Base-by-base conservation (phyloP, 37 sponge, comb jelly and placozoan species). In the Tethya wilhelma region DNA sequence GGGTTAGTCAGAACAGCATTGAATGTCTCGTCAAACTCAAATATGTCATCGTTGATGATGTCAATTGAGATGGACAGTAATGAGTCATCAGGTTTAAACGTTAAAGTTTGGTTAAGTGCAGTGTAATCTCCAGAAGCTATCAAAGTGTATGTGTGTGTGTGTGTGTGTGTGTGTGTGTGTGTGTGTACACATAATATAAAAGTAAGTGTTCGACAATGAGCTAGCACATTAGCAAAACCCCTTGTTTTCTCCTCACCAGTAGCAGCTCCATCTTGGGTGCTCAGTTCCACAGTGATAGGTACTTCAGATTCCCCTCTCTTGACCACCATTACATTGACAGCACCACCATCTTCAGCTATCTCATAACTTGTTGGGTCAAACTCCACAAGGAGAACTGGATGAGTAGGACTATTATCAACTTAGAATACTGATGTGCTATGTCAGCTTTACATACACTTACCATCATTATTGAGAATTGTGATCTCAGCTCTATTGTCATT, bases 311-410 rank as follows among this genome's bases (percentile, higher is more conserved):
- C 22, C 38, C 44, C 70, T 22, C 42, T 31, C 49, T 36, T 79
- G 8, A 73, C 74, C 0, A 82, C n/a, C 12, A 9, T 62, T 14
- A 82, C 8, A 2, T 31, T 45, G 22, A 29, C 63, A 53, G 4
- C 49, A 20, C 73, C 55, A 43, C 25, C 82, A 30, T 42, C 67
- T 69, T 68, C 68, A 31, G 39, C n/a, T 0, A 64, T 32, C 34
- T 38, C 44, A 63, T 84, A 84, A 19, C n/a, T 20, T 41, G 59
- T 56, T 41, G 77, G 85, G 28, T 65, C 77, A 69, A 84, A 84
- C 43, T 67, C 59, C 14, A 82, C 49, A 34, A 20, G 11, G 30
- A 56, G 33, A 67, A 38, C 38, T 60, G 17, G 9, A n/a, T n/a
- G n/a, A n/a, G n/a, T n/a, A n/a, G n/a, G n/a, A n/a, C n/a, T n/a